phyloP scores from a whole-genome alignment of 1,140 invertebrate species.

The Mamestra configurata region DNA sequence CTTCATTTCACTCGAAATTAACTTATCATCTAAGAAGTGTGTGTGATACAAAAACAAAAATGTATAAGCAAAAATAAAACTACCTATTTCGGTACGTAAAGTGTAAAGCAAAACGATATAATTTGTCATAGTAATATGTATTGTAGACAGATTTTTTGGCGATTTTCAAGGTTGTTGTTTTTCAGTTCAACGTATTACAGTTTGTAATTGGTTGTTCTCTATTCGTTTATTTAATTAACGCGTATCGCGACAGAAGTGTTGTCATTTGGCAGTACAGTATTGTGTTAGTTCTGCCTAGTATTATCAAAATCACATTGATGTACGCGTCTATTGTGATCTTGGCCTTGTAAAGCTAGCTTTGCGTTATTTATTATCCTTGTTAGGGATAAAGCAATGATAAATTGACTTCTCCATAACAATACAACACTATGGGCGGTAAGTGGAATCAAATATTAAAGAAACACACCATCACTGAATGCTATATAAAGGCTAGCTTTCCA shows the following conservation, averaged over 20 bases:
- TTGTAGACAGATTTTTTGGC: slow-evolving; percentile 68
- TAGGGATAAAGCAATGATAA: slow-evolving; percentile 55
- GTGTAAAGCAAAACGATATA: slow-evolving; percentile 48
- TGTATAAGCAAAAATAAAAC: slow-evolving; percentile 56
- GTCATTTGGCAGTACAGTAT: slow-evolving; percentile 61
- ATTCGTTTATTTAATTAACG: slow-evolving; percentile 82
- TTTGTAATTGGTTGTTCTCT: slow-evolving; percentile 74
- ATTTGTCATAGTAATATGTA: slow-evolving; percentile 50
- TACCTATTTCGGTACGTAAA: slow-evolving; percentile 72
- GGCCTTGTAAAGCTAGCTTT: slow-evolving; percentile 72
- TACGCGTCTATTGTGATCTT: slow-evolving; percentile 66
- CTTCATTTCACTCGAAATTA: slow-evolving; percentile 35
- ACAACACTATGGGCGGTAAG: slow-evolving; percentile 78
- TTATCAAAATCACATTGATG: slow-evolving; percentile 54
- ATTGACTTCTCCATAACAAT: slow-evolving; percentile 60
- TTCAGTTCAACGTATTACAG: slow-evolving; percentile 67
- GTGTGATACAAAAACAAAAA: slow-evolving; percentile 57
- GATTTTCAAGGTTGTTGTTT: slow-evolving; percentile 81
- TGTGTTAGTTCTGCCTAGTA: slow-evolving; percentile 52
- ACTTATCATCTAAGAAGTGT: slow-evolving; percentile 31
- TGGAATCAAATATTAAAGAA: slow-evolving; percentile 53
- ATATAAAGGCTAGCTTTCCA: slow-evolving; percentile 27
- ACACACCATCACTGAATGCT: slow-evolving; percentile 41
- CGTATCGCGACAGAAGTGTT: slow-evolving; percentile 64
- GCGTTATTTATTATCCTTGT: slow-evolving; percentile 62